These are phyloP conservation scores for Lateolabrax maculatus DNA, from an alignment of 2,797 vertebrate species.

Conservation along the genomic window DNA sequence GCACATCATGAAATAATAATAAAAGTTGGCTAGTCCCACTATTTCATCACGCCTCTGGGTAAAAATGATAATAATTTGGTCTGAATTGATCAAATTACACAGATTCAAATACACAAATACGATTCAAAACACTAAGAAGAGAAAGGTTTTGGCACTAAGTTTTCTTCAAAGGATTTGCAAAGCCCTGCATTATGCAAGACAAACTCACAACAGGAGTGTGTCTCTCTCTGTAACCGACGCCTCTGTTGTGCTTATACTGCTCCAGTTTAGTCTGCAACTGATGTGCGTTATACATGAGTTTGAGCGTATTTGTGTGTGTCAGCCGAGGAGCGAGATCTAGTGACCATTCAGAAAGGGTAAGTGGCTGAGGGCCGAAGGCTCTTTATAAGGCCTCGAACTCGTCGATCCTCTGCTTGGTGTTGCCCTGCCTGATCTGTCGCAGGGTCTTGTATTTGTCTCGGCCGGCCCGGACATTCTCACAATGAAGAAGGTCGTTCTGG, in stretches of 20 bases:
- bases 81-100: conserved; percentile 55
- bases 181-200: conserved; percentile 42
- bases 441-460: conserved; percentile 98
- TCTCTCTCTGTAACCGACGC: conserved; percentile 44
- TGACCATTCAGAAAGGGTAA: conserved; percentile 81
- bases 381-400: conserved; percentile 96
- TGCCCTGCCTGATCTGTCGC: conserved; percentile 95
- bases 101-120: conserved; percentile 64
- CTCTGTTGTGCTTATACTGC: conserved; percentile 51
- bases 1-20: conserved; percentile 57
- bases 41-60: conserved; percentile 57
- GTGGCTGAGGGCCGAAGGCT: conserved; percentile 50
- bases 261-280: conserved; percentile 49
- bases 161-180: conserved; percentile 53
- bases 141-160: conserved; percentile 80
- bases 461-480: conserved; percentile 91
- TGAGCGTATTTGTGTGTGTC: conserved; percentile 32
- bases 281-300: conserved; percentile 33
- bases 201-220: conserved; percentile 29
- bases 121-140: conserved; percentile 57
- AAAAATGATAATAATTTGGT: conserved; percentile 64
- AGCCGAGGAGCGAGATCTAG: conserved; percentile 43
- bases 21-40: conserved; percentile 57
- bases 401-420: conserved; percentile 98
- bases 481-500: conserved; percentile 93